Conservation (phyloP, 2,113 vertebrate genomes). For the Rhinolophus sinicus region DNA sequence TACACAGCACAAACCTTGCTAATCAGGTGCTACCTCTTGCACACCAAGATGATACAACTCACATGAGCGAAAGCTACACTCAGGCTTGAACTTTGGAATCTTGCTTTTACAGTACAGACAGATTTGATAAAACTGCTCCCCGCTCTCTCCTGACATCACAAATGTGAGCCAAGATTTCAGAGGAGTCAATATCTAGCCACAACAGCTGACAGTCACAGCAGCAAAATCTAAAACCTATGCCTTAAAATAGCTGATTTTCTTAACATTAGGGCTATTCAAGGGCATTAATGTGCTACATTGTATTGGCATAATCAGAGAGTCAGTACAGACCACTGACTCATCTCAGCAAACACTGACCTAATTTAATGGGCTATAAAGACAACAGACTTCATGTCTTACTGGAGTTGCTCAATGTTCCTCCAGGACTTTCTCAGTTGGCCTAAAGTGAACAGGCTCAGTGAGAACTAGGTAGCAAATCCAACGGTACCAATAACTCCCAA, state of each 20-base stretch:
- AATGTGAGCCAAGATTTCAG: neutral
- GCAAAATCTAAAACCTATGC: neutral
- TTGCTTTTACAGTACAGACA: neutral
- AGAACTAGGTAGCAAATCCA: neutral
- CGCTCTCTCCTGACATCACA: neutral
- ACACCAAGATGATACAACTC: neutral
- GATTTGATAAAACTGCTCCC: neutral
- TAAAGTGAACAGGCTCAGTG: neutral
- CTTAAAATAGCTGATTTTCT: neutral
- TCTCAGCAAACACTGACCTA: neutral
- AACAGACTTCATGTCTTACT: neutral
- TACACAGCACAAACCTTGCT: neutral
- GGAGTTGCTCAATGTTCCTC: neutral
- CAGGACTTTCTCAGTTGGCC: neutral
- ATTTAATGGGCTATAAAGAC: neutral
- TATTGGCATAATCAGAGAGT: neutral
- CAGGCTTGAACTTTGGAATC: neutral
- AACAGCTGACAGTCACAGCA: neutral
- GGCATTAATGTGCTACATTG: neutral
- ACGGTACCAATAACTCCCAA: neutral
- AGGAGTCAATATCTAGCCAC: neutral
- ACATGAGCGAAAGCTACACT: no score
- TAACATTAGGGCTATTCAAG: neutral
- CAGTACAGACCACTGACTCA: neutral
- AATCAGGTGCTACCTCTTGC: neutral